Percentiles rank a stretch among this genome's conserved stretches.
Conservation (phyloP, 2,888 invertebrate genomes). For the Hyposoter didymator region DNA sequence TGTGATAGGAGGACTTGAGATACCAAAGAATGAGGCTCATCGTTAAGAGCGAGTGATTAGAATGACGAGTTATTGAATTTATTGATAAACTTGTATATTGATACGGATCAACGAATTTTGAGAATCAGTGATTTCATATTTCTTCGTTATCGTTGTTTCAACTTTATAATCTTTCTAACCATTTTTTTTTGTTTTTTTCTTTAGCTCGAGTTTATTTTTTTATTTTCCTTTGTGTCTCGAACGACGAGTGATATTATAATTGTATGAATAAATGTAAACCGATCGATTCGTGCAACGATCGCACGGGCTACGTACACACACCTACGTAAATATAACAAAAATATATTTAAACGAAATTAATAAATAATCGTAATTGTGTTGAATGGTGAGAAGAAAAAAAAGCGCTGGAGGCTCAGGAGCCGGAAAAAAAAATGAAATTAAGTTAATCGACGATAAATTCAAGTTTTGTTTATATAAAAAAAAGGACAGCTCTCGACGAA, state of each 20-base stretch:
- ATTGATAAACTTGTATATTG: constrained; percentile 16
- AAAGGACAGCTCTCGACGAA: constrained; percentile 25
- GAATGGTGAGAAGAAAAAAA: constrained; percentile 19
- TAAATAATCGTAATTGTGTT: constrained; percentile 10
- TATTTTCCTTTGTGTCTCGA: constrained; percentile 50
- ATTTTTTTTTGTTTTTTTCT: background rate
- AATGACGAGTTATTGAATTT: constrained; percentile 46
- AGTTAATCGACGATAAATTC: constrained; percentile 6
- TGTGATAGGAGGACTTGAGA: constrained; percentile 72
- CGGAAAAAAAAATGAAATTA: background rate
- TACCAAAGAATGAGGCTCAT: constrained; percentile 70
- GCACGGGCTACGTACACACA: constrained; percentile 34
- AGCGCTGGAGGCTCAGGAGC: background rate
- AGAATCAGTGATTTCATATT: constrained; percentile 19
- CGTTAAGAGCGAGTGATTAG: constrained; percentile 18
- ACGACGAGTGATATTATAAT: constrained; percentile 65
- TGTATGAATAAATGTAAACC: constrained; percentile 13
- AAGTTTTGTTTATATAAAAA: constrained; percentile 21
- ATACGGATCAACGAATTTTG: constrained; percentile 50
- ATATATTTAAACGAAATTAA: background rate
- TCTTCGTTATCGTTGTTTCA: constrained; percentile 22
- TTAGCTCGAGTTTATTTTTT: background rate
- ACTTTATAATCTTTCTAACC: constrained; percentile 36
- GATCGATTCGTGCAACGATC: constrained; percentile 45
- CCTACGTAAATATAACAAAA: constrained; percentile 1